phyloP scores from a whole-genome alignment of 2,888 invertebrate species.

The Lasioglossum marginatum region DNA sequence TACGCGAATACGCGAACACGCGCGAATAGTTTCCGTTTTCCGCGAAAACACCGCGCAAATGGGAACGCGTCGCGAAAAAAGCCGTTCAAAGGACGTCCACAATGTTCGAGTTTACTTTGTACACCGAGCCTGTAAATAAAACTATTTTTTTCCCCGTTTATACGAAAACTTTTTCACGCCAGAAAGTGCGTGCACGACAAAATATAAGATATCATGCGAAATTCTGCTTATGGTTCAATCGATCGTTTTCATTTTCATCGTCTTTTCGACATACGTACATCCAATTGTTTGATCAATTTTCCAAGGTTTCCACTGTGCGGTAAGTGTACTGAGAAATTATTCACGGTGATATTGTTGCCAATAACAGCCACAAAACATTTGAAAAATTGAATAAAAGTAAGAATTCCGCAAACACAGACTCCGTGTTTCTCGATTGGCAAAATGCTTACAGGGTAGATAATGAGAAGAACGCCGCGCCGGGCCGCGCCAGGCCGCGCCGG shows the following conservation, averaged over 20 bases:
- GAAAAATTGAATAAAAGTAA: not conserved
- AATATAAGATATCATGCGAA: not conserved
- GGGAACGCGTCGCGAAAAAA: not conserved
- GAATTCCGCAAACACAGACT: not conserved
- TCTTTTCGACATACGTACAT: too few species aligned
- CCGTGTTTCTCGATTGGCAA: not conserved
- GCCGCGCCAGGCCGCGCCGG: not conserved
- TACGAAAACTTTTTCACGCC: not conserved
- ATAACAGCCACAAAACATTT: not conserved
- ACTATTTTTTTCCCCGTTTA: not conserved
- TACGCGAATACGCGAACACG: not conserved
- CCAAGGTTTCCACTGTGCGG: too few species aligned
- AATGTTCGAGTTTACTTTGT: slow-evolving; percentile 4
- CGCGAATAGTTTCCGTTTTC: not conserved
- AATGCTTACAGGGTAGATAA: not conserved
- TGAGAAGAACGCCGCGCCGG: not conserved
- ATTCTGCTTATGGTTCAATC: not conserved
- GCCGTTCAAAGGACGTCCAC: not conserved
- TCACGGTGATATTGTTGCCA: not conserved
- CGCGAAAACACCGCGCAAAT: not conserved
- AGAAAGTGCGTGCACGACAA: not conserved
- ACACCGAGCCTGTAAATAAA: not conserved
- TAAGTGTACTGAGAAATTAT: too few species aligned
- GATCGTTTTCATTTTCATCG: too few species aligned
- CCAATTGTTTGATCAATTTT: too few species aligned